Conservation (phyloP, 1,140 invertebrate species). For the Adoxophyes honmai region DNA sequence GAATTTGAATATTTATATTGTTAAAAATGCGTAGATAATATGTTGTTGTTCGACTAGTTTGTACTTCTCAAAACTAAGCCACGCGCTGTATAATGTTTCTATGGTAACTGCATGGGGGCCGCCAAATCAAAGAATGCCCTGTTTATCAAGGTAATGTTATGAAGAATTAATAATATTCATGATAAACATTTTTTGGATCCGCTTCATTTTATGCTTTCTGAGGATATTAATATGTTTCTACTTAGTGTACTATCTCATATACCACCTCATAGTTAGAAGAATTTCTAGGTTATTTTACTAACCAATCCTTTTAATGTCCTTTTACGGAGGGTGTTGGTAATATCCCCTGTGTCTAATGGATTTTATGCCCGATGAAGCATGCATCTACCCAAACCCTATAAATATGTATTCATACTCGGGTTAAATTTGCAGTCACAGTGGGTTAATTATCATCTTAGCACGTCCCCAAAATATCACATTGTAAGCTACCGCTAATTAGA, state of each 20-base stretch:
- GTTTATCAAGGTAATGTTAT: slow-evolving; percentile 57
- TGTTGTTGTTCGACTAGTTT: slow-evolving; percentile 11
- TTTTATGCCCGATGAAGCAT: slow-evolving; percentile 9
- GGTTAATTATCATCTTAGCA: no score
- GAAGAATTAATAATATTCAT: not conserved
- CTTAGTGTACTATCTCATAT: no score
- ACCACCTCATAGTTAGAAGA: no score
- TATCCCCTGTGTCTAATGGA: slow-evolving; percentile 8
- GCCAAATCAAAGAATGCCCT: slow-evolving; percentile 65
- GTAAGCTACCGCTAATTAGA: no score
- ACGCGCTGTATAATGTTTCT: slow-evolving; percentile 34
- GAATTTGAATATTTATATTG: slow-evolving; percentile 32
- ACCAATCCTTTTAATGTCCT: not conserved
- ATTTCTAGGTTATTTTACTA: no score
- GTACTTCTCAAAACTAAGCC: slow-evolving; percentile 11
- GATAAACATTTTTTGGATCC: no score
- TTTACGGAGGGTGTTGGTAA: not conserved
- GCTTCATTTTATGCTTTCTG: no score
- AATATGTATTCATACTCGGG: not conserved
- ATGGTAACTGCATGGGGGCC: slow-evolving; percentile 63
- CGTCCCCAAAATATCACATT: no score
- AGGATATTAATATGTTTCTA: no score
- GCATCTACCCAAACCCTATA: slow-evolving; percentile 1
- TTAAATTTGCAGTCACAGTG: no score
- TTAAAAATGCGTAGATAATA: slow-evolving; percentile 26